Percentiles rank a stretch among this genome's conserved stretches.
Evolutionary conservation across 2,113 vertebrate species (phyloP).

Genomic region (Burhinus oedicnemus): DNA sequence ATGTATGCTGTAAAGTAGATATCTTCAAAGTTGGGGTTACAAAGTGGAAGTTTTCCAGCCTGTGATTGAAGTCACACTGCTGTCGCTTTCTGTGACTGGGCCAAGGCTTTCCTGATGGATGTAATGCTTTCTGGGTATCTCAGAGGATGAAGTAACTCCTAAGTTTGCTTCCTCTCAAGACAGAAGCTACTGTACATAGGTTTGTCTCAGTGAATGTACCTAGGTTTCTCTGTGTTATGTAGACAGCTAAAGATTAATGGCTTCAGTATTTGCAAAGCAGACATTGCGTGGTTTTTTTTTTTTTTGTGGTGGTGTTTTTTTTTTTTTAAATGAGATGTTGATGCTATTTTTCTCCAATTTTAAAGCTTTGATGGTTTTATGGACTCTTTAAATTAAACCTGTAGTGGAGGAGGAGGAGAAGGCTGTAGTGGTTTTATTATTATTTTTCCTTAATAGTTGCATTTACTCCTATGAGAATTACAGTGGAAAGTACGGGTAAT

Average conservation of each 20-base stretch:
- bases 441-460: neutral
- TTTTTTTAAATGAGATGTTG: neutral
- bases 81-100: neutral
- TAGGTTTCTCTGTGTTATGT: neutral
- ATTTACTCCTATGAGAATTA: neutral
- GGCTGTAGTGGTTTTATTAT: neutral
- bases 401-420: neutral
- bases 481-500: neutral
- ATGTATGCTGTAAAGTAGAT: too few relatives aligned
- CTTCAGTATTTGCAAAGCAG: neutral
- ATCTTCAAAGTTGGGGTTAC: neutral
- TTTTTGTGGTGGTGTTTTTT: neutral
- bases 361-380: neutral
- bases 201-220: neutral
- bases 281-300: neutral
- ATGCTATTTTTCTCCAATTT: neutral
- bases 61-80: neutral
- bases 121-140: neutral
- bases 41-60: neutral
- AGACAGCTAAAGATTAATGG: neutral
- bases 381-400: neutral
- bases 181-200: fast-evolving
- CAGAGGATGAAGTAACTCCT: neutral
- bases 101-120: neutral
- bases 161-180: neutral